Percentiles rank a stretch among this genome's conserved stretches.
phyloP scores from a whole-genome alignment of 2,797 vertebrate genomes.

The Microctenopoma steveboyesi region DNA sequence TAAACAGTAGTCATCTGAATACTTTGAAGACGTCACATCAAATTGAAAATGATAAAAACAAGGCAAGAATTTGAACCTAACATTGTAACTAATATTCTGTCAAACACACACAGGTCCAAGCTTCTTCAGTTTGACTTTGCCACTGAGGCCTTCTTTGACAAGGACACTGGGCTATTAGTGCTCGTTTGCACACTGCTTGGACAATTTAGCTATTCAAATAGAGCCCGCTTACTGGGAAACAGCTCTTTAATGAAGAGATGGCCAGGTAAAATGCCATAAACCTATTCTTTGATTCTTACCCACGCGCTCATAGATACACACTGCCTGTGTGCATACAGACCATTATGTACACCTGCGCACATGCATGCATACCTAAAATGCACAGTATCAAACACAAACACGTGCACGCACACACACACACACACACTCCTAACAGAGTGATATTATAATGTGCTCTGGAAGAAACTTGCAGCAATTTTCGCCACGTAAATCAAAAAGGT shows the following conservation, averaged over 20 bases:
- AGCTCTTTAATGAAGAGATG: slow-evolving; percentile 81
- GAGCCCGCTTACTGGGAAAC: slow-evolving; percentile 73
- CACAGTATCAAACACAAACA: slow-evolving; percentile 20
- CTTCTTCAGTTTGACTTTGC: slow-evolving; percentile 73
- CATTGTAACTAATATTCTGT: slow-evolving; percentile 1
- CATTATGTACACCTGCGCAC: slow-evolving; percentile 27
- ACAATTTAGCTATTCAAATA: slow-evolving; percentile 87
- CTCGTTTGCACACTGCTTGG: slow-evolving; percentile 70
- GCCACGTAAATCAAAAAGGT: slow-evolving; percentile 80
- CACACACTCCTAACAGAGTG: slow-evolving; percentile 27
- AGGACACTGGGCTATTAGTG: slow-evolving; percentile 80
- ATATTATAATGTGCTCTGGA: slow-evolving; percentile 65
- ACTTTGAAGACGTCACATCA: background rate
- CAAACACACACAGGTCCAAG: slow-evolving; percentile 29
- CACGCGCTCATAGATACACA: slow-evolving; percentile 54
- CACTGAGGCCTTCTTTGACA: slow-evolving; percentile 67
- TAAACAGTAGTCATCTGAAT: background rate
- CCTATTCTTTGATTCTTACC: slow-evolving; percentile 67
- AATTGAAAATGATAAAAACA: background rate
- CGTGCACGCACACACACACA: background rate
- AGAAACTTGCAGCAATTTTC: slow-evolving; percentile 66
- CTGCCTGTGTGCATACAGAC: slow-evolving; percentile 31
- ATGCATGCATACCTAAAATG: slow-evolving; percentile 14
- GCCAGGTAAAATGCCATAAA: slow-evolving; percentile 79
- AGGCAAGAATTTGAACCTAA: background rate